Base-by-base conservation (phyloP, 1,140 invertebrate species). In the Caenorhabditis inopinata region DNA sequence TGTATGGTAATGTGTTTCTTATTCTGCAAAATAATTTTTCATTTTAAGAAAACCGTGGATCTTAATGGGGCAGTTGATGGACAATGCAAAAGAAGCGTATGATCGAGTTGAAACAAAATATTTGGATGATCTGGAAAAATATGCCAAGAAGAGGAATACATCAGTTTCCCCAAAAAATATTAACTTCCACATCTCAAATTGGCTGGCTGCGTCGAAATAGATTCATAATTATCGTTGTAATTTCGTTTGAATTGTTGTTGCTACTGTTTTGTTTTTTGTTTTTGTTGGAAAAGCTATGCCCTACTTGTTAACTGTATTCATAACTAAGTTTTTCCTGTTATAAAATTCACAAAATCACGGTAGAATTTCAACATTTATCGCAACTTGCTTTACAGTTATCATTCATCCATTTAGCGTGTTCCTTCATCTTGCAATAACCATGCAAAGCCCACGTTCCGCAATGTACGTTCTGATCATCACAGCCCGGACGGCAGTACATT, bases 381-480 rank as follows among this genome's bases (percentile, higher is more conserved):
- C 85, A 86, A 47, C 83, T 86, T 38, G 83, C 79, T 51, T 76
- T 49, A 77, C 85, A 86, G 35, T 79, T 82, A 18, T 32, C 77
- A 35, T 51, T 82, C 49, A 82, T 68, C 80, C 80, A 80, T n/a
- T 62, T 58, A n/a, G 80, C 38, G n/a, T 82, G 46, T 12, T 73
- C 53, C 35, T 75, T 49, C 47, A 45, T 42, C 42, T 73, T 62
- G 29, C 79, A 86, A 11, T 84, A 75, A 23, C 79, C 81, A 25
- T 76, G 47, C 23, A 83, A 32, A 3, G 84, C 85, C 85, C 85
- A 87, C 23, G 78, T 73, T 7, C 86, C 85, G 75, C 85, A 87
- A 51, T 85, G 86, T 18, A 87, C 80, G 46, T 85, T 87, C 23
- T 83, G 82, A 73, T 87, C 86, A 23, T 83, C 76, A 68, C 82